Percentiles rank a stretch among this genome's conserved stretches.
Conservation (phyloP, 2,888 invertebrate species). For the Hydrotaea cyrtoneurina region DNA sequence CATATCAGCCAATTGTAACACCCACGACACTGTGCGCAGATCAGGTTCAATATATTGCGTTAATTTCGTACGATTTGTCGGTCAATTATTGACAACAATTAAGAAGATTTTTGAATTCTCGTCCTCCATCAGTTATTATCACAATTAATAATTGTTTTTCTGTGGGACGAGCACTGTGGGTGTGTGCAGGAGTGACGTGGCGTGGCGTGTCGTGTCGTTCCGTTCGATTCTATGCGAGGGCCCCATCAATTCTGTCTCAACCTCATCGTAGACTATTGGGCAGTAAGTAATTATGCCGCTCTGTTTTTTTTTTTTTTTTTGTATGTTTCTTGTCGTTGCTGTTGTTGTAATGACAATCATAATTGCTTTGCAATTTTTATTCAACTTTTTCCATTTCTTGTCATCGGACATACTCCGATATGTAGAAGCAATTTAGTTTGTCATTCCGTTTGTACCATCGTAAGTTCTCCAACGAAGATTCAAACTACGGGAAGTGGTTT, state of each 20-base stretch:
- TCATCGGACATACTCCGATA: no score
- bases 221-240: background rate
- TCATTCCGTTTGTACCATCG: no score
- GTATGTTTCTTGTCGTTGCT: slow-evolving; percentile 25
- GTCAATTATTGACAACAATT: slow-evolving; percentile 54
- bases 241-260: slow-evolving; percentile 2
- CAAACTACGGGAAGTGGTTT: no score
- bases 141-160: slow-evolving; percentile 64
- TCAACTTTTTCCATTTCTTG: slow-evolving; percentile 16
- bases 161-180: slow-evolving; percentile 27
- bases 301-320: slow-evolving; percentile 13
- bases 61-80: slow-evolving; percentile 34
- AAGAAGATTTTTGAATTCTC: slow-evolving; percentile 10
- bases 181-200: background rate
- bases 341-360: slow-evolving; percentile 57
- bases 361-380: slow-evolving; percentile 61
- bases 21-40: background rate
- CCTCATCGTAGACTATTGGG: background rate
- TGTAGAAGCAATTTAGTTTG: no score
- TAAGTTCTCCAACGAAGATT: no score
- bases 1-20: no score
- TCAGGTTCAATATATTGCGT: slow-evolving; percentile 34
- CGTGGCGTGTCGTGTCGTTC: background rate
- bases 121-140: slow-evolving; percentile 46
- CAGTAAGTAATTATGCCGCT: slow-evolving; percentile 48